Percentiles rank a stretch among this genome's conserved stretches.
These are phyloP conservation scores for Myotis pilosus DNA, from an alignment of 2,797 vertebrate genomes.

Conservation along the genomic window DNA sequence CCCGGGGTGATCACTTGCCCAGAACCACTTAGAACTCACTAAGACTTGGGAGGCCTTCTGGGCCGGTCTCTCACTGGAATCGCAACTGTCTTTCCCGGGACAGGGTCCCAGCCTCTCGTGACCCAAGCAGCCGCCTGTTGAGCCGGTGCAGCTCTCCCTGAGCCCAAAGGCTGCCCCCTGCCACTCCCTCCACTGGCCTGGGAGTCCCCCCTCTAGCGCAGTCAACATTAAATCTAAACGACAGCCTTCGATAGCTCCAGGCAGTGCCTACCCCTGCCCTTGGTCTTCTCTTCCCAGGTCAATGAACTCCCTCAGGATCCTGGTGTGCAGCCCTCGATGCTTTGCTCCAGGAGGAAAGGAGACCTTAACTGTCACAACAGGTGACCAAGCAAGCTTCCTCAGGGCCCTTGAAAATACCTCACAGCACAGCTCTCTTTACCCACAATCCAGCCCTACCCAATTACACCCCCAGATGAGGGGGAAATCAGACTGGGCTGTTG, in stretches of 20 bases:
- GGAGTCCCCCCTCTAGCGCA: background rate
- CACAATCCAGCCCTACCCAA: background rate
- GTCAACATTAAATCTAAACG: background rate
- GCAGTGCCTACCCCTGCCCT: accelerated
- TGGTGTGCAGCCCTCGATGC: background rate
- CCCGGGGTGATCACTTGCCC: background rate
- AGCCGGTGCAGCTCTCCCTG: background rate
- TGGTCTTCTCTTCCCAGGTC: background rate
- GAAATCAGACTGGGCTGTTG: background rate
- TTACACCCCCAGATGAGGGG: background rate
- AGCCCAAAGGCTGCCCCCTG: background rate
- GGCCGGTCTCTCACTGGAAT: background rate
- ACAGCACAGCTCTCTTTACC: background rate
- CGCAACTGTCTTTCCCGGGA: background rate
- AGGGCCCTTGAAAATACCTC: background rate
- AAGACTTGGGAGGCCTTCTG: background rate
- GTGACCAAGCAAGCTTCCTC: background rate
- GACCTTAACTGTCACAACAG: background rate
- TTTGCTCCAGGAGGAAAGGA: background rate
- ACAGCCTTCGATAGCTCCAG: background rate
- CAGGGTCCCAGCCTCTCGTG: background rate
- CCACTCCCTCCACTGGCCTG: background rate
- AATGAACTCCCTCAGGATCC: background rate
- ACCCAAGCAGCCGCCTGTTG: too few relatives aligned
- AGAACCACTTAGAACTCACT: background rate